A percentile compares a stretch with the other conserved stretches of the same genome.
Evolutionary conservation across 2,797 vertebrate species (phyloP).

Genomic region (Setipinna tenuifilis): DNA sequence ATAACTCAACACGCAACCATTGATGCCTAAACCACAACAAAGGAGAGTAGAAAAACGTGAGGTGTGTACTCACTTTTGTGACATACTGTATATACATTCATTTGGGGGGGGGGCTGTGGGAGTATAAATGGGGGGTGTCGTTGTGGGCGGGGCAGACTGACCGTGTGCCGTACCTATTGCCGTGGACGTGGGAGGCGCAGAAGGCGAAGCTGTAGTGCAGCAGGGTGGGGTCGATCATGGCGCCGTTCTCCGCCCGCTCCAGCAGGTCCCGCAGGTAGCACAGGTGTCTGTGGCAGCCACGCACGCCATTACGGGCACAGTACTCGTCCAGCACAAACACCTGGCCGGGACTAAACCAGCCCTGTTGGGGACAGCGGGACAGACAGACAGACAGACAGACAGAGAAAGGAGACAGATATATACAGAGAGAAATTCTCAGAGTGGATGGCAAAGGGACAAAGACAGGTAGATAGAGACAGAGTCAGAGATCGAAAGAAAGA

Average conservation of each 20-base stretch:
- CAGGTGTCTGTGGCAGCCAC: slow-evolving; percentile 95
- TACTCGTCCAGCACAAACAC: slow-evolving; percentile 99
- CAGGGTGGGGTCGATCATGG: slow-evolving; percentile 99
- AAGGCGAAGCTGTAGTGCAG: slow-evolving; percentile 99
- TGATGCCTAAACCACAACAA: no score
- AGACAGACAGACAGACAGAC: slow-evolving; percentile 23
- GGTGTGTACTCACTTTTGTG: no score
- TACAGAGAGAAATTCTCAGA: slow-evolving; percentile 45
- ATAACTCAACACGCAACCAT: no score
- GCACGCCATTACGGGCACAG: slow-evolving; percentile 93
- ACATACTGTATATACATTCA: no score
- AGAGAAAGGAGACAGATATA: slow-evolving; percentile 49
- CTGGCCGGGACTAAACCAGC: slow-evolving; percentile 99
- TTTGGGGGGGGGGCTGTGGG: no score
- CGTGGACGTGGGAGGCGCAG: slow-evolving; percentile 96
- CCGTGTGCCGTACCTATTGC: slow-evolving; percentile 85
- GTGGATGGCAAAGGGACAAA: not conserved
- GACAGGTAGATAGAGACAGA: no score
- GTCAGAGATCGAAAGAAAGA: not conserved
- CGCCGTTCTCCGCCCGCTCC: slow-evolving; percentile 94
- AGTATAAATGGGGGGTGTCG: not conserved
- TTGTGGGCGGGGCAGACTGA: not conserved
- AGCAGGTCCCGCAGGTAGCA: slow-evolving; percentile 97
- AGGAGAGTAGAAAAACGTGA: no score
- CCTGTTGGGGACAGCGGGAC: slow-evolving; percentile 70